phyloP scores from a whole-genome alignment of 2,113 vertebrate genomes.

The Bagarius yarrelli region DNA sequence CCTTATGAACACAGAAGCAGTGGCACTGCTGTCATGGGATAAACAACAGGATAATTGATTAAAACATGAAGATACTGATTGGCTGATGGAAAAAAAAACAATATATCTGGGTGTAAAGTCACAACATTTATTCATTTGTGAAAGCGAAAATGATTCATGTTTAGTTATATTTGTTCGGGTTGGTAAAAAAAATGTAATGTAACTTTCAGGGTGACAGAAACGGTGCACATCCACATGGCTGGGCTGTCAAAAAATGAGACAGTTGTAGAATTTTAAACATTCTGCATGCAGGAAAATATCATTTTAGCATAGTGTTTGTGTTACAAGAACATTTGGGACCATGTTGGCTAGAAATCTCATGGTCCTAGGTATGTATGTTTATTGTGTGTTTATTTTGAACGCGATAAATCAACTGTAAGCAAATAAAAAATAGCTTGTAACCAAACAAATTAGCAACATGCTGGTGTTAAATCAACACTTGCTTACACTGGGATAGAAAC shows the following conservation, averaged over 20 bases:
- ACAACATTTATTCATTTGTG: neutral
- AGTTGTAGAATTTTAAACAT: neutral
- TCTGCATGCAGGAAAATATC: neutral
- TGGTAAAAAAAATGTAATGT: neutral
- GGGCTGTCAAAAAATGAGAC: neutral
- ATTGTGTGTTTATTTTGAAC: neutral
- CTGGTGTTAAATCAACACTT: conserved; percentile 13
- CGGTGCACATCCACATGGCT: neutral
- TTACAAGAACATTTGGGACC: neutral
- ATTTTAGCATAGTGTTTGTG: neutral
- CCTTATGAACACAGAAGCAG: neutral
- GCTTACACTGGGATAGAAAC: neutral
- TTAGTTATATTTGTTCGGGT: neutral
- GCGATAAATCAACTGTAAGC: neutral
- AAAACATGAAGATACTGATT: neutral
- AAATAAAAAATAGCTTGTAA: neutral
- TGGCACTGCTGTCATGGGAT: neutral
- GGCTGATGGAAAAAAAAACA: neutral
- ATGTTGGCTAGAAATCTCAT: neutral
- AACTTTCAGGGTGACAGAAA: neutral
- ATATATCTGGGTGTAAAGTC: neutral
- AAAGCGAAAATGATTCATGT: neutral
- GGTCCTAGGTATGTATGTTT: neutral
- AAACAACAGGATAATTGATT: neutral
- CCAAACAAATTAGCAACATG: conserved; percentile 13